Evolutionary conservation across 1,140 invertebrate species (phyloP), one percentile per base, ranked within the genome.

Genomic region (Eubasilissa regina): DNA sequence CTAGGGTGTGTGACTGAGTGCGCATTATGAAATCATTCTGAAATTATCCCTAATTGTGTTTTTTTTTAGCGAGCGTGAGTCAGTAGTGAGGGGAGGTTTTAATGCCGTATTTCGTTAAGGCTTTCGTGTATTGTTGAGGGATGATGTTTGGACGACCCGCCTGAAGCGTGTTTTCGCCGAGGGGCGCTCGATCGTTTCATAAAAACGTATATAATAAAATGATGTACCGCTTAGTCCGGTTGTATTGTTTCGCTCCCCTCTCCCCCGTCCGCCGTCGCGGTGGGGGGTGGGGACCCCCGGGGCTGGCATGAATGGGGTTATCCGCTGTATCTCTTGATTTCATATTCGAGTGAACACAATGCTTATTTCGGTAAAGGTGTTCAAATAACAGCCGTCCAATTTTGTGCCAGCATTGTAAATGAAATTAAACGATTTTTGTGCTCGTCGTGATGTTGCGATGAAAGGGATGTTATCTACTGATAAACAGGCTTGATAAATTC

Each of bases 41-140:
- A 55, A 75, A 81, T 78, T 81, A 81, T 77, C 55, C 55, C 75
- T 81, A 81, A 81, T 81, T 81, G 80, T 78, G 70, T 75, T 81
- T 81, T 81, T n/a, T 80, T 81, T 55, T 56, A 21, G 25, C 25
- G 48, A 13, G 47, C 58, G 75, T 77, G 66, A 45, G 66, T 70
- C 21, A 19, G 43, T 45, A 48, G 43, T 15, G 35, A 21, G 77
- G 77, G 77, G 43, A 43, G 77, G 53, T 75, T 60, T 58, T 58
- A 60, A 75, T 66, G 35, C 35, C 60, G 35, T 74, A 64, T 70
- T 55, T 64, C 74, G 19, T 45, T 45, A 17, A 45, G 55, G 55
- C 19, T n/a, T 77, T 64, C 75, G 60, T 68, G 75, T 66, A 68
- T 64, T 68, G 75, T 68, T 68, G 19, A 45, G 68, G 66, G 75